These are phyloP conservation scores for Leptonema lineaticorne DNA, from an alignment of 1,140 invertebrate species.

Conservation along the genomic window DNA sequence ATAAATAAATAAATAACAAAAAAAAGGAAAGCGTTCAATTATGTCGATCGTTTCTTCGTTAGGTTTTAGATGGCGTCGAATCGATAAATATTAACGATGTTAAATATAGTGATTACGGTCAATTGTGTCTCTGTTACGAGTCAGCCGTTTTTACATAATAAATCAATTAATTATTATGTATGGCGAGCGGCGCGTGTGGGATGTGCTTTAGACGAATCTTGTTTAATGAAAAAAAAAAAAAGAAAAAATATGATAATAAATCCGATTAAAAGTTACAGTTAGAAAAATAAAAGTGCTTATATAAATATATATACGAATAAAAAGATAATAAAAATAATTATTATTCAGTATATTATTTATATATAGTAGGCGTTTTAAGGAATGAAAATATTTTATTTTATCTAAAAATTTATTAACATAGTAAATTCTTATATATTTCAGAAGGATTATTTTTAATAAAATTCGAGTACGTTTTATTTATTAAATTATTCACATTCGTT, in stretches of 20 bases:
- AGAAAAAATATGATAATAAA: not conserved
- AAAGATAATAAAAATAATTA: too few relatives aligned
- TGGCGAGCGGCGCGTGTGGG: not conserved
- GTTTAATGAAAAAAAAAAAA: not conserved
- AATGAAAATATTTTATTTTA: too few relatives aligned
- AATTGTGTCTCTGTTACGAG: constrained; percentile 13
- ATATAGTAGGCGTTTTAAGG: too few relatives aligned
- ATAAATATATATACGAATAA: too few relatives aligned
- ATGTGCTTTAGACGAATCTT: not conserved
- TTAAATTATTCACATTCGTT: too few relatives aligned
- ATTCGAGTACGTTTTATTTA: too few relatives aligned
- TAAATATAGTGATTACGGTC: constrained; percentile 9
- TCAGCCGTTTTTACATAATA: not conserved
- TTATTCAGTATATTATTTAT: too few relatives aligned
- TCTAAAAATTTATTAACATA: too few relatives aligned
- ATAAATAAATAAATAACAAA: too few relatives aligned
- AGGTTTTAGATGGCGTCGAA: not conserved
- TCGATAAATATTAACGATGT: constrained; percentile 10
- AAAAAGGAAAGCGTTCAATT: constrained; percentile 15
- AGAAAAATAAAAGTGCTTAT: too few relatives aligned
- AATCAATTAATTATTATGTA: constrained; percentile 9
- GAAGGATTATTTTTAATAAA: too few relatives aligned
- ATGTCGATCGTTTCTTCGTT: not conserved
- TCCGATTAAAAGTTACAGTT: not conserved
- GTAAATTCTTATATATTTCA: too few relatives aligned